Conservation (phyloP, 2,888 invertebrate species). For the Thelaira solivaga region DNA sequence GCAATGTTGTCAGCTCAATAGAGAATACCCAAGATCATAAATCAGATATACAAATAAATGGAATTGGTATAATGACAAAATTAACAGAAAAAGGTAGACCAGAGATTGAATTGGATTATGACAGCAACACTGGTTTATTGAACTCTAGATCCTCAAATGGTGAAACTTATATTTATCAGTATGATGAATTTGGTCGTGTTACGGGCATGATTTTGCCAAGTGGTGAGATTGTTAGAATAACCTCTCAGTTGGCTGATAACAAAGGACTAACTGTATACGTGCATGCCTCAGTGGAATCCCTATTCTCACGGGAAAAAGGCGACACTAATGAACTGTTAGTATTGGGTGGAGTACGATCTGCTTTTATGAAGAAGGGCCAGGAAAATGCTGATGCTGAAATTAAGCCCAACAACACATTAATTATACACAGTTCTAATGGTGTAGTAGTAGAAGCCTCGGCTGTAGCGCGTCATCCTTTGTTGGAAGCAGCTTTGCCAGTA, state of each 20-base stretch:
- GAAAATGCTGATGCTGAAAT: slow-evolving; percentile 86
- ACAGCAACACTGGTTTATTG: slow-evolving; percentile 90
- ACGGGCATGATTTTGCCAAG: slow-evolving; percentile 92
- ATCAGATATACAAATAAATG: slow-evolving; percentile 93
- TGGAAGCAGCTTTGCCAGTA: slow-evolving; percentile 90
- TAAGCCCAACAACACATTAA: slow-evolving; percentile 87
- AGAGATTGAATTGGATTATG: slow-evolving; percentile 93
- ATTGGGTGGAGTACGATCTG: slow-evolving; percentile 82
- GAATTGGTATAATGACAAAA: slow-evolving; percentile 92
- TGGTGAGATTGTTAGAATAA: slow-evolving; percentile 90
- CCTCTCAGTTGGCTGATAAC: slow-evolving; percentile 86
- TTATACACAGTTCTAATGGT: slow-evolving; percentile 86
- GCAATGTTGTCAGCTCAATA: slow-evolving; percentile 93
- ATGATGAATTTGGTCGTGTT: slow-evolving; percentile 92
- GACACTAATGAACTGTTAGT: slow-evolving; percentile 81
- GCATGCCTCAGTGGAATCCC: slow-evolving; percentile 79
- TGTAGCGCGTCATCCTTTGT: slow-evolving; percentile 87
- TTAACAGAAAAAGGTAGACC: slow-evolving; percentile 92
- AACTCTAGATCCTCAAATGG: slow-evolving; percentile 90
- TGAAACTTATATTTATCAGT: slow-evolving; percentile 93
- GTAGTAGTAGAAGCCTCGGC: slow-evolving; percentile 87
- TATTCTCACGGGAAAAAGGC: slow-evolving; percentile 79
- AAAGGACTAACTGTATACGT: slow-evolving; percentile 87
- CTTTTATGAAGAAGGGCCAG: slow-evolving; percentile 83
- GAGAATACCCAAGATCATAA: slow-evolving; percentile 96